A percentile compares a stretch with the other conserved stretches of the same genome.
Conservation (phyloP, 2,888 invertebrate species). For the Standfussiana lucernea region DNA sequence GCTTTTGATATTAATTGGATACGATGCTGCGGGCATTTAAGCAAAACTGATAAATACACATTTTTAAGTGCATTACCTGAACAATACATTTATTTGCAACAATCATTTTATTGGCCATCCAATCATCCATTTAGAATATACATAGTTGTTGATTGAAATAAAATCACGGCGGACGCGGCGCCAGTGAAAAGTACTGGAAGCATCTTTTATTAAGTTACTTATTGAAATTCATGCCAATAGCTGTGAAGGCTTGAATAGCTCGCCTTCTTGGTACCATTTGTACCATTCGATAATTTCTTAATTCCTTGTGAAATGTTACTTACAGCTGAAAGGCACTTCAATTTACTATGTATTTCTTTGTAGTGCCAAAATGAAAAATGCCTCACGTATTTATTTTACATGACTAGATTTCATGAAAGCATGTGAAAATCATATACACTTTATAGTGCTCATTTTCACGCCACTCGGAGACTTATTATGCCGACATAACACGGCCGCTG, state of each 20-base stretch:
- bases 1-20: not conserved
- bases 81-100: not conserved
- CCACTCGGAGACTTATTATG: not conserved
- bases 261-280: not conserved
- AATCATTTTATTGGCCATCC: not conserved
- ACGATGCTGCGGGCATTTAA: not conserved
- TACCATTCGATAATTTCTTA: not conserved
- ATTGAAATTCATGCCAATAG: not conserved
- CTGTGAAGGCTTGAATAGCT: not conserved
- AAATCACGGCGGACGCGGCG: not conserved
- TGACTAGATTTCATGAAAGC: not conserved
- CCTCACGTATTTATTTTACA: not conserved
- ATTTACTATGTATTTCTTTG: not conserved
- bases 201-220: not conserved
- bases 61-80: not conserved
- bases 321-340: not conserved
- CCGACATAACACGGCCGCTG: not conserved
- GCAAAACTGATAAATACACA: not conserved
- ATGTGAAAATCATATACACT: not conserved
- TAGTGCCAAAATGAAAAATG: not conserved
- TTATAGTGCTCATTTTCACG: not conserved
- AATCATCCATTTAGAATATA: no score
- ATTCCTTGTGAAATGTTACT: not conserved
- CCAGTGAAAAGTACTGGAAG: not conserved
- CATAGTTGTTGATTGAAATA: no score